Percentiles rank a stretch among this genome's conserved stretches.
These are phyloP conservation scores for Melipona beecheii DNA, from an alignment of 2,888 invertebrate species.

Conservation along the genomic window DNA sequence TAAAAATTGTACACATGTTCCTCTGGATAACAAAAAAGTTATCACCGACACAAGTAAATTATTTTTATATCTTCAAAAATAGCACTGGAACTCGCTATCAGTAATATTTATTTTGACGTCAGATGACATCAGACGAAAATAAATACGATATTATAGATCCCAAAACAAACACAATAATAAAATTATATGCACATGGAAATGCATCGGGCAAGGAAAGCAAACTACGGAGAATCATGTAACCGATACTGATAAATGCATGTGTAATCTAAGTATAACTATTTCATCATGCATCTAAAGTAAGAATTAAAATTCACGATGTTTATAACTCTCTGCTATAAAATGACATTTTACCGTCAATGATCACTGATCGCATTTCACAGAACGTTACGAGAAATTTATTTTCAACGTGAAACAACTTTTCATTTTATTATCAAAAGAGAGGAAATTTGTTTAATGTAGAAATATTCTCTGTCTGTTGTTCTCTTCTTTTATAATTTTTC, in stretches of 20 bases:
- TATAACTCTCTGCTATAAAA: not conserved
- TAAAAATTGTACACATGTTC: not conserved
- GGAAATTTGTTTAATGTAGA: no score
- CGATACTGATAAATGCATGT: not conserved
- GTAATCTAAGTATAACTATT: not conserved
- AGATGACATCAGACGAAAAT: not conserved
- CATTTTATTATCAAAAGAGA: not conserved
- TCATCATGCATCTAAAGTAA: not conserved
- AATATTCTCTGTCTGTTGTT: not conserved
- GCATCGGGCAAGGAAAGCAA: not conserved
- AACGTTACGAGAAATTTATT: not conserved
- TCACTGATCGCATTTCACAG: not conserved
- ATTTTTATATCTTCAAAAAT: not conserved
- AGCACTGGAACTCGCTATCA: not conserved
- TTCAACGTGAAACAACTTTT: not conserved
- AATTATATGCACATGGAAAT: not conserved
- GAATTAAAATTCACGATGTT: slow-evolving; percentile 2
- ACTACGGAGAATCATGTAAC: not conserved
- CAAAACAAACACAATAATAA: slow-evolving; percentile 15
- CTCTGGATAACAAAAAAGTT: not conserved
- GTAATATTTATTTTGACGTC: not conserved
- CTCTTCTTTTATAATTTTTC: not conserved
- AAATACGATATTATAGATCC: not conserved
- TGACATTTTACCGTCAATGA: not conserved
- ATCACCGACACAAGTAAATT: not conserved